Base-by-base conservation (phyloP, 2,888 invertebrate species). In the Thymelicus sylvestris region DNA sequence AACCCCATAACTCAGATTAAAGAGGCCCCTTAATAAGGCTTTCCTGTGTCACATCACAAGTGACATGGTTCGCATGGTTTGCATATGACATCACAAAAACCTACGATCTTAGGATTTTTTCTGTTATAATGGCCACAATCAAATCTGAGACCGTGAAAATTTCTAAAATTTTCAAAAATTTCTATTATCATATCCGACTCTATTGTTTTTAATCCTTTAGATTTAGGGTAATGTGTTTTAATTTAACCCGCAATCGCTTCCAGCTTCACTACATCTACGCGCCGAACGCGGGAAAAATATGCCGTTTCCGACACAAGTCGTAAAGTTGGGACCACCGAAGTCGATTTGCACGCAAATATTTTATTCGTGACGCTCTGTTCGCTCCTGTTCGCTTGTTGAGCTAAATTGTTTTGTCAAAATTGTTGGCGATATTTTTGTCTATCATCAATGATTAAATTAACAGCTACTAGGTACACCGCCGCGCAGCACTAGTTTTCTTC, bases 241-340 rank as follows among this genome's bases (percentile, higher is more conserved):
- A 41, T 44, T 44, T 6, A 44, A 44, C 8, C 44, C 44, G 8
- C 8, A 70, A 48, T 7, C 81, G 0, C 73, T 75, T 85, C 82
- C 71, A 81, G 59, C 57, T 6, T 31, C 19, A 19, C 13, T 73
- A 81, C 47, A 74, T 84, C 81, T 0, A 12, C 59, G 77, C 5
- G 74, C 19, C 13, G 24, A 31, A 24, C 67, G 52, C 73, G 61
- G 82, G 84, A 82, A 83, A 84, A 87, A 87, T 79, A 84, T 86
- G 85, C 85, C 86, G 86, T 85, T 86, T 74, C 77, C 77, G 74
- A 74, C 79, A 76, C 75, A 83, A 86, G 87, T 86, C 87, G 86
- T 86, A 86, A 87, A 88, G 86, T 87, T 83, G 81, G 81, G 78
- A 79, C 81, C 82, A 80, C 82, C 79, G 81, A 80, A 83, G 81